These are phyloP conservation scores for Dolichomitus sp. DNA, from an alignment of 2,888 invertebrate genomes.

Conservation along the genomic window DNA sequence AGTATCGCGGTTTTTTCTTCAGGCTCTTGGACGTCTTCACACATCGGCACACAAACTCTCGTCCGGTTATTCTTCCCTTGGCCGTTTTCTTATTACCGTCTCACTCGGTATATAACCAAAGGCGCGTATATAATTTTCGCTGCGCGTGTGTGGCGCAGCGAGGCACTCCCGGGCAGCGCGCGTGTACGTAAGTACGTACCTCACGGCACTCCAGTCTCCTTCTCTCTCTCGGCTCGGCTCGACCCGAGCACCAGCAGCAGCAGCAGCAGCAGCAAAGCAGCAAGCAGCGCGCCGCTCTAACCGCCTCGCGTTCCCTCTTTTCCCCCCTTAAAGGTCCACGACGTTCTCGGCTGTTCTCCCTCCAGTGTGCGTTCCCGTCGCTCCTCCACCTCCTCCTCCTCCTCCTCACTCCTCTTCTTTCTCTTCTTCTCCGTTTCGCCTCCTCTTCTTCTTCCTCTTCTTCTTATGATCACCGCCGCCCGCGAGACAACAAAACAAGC, in stretches of 20 bases:
- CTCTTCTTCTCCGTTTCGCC: constrained; percentile 55
- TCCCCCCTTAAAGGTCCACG: constrained; percentile 54
- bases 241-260: constrained; percentile 48
- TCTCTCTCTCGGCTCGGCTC: constrained; percentile 54
- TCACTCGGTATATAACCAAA: constrained; percentile 81
- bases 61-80: constrained; percentile 14
- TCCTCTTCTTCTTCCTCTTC: constrained; percentile 46
- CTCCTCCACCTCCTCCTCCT: constrained; percentile 60
- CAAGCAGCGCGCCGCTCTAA: constrained; percentile 45
- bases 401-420: constrained; percentile 64
- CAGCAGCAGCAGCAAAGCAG: no score
- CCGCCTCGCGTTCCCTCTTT: constrained; percentile 34
- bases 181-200: constrained; percentile 71
- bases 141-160: constrained; percentile 81
- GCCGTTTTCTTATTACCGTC: constrained; percentile 86
- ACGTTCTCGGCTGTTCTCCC: constrained; percentile 56
- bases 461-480: constrained; percentile 64
- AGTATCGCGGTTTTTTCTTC: constrained; percentile 10
- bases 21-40: constrained; percentile 63
- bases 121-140: constrained; percentile 70
- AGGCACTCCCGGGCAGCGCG: constrained; percentile 86
- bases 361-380: constrained; percentile 57
- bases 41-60: constrained; percentile 72
- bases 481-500: constrained; percentile 78
- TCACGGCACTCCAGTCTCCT: constrained; percentile 77